Conservation (phyloP, 1,140 invertebrate genomes). For the Drosophila subpulchrella region DNA sequence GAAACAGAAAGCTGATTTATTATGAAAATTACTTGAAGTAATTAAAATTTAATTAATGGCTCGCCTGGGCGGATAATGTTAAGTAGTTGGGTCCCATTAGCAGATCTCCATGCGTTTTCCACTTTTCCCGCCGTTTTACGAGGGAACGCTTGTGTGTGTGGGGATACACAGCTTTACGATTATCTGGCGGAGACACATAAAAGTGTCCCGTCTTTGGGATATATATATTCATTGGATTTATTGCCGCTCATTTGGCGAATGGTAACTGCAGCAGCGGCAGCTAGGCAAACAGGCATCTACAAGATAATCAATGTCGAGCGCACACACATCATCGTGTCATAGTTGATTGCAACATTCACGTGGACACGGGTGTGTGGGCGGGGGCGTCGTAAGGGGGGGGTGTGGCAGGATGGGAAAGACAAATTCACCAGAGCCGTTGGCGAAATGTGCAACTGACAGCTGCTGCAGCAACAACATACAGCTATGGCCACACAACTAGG, state of each 20-base stretch:
- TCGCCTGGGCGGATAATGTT: slow-evolving; percentile 26
- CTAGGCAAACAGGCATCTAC: slow-evolving; percentile 43
- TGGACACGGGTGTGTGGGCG: slow-evolving; percentile 4
- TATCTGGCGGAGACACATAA: slow-evolving; percentile 32
- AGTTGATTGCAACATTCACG: slow-evolving; percentile 70
- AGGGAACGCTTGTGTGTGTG: slow-evolving; percentile 8
- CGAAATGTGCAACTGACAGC: slow-evolving; percentile 54
- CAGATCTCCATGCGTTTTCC: slow-evolving; percentile 11
- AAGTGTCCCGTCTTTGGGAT: slow-evolving; percentile 19
- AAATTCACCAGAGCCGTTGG: slow-evolving; percentile 7
- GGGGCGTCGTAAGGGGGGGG: background rate
- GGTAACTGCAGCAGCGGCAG: slow-evolving; percentile 19
- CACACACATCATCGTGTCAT: slow-evolving; percentile 62
- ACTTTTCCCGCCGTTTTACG: slow-evolving; percentile 48
- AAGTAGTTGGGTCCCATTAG: slow-evolving; percentile 53
- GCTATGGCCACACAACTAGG: slow-evolving; percentile 24
- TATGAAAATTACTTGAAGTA: slow-evolving; percentile 43
- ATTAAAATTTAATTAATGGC: slow-evolving; percentile 56
- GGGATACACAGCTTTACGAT: slow-evolving; percentile 52
- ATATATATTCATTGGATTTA: slow-evolving; percentile 62
- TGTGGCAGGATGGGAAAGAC: slow-evolving; percentile 3
- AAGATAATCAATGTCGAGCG: slow-evolving; percentile 73
- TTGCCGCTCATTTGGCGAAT: slow-evolving; percentile 50
- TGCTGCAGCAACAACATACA: slow-evolving; percentile 8
- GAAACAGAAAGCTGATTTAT: slow-evolving; percentile 30